Conservation (phyloP, 1,140 invertebrate species). For the Danaus melanippus region DNA sequence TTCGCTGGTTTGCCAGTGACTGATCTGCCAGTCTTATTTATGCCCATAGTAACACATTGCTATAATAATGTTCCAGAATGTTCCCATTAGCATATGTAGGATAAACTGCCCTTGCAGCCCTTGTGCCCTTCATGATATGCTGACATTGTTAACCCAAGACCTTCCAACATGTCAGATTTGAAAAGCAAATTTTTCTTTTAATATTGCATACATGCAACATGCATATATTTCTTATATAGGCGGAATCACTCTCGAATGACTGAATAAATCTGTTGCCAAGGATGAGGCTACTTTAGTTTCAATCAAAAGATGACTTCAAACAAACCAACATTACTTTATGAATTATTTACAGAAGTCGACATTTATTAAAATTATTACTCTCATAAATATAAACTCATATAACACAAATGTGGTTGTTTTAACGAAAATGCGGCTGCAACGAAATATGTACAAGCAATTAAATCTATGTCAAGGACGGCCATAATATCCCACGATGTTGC, state of each 20-base stretch:
- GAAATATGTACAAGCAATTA: background rate
- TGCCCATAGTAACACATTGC: constrained; percentile 9
- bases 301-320: constrained; percentile 12
- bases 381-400: no score
- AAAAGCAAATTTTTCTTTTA: constrained; percentile 34
- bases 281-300: constrained; percentile 9
- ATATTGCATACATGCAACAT: constrained; percentile 26
- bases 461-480: constrained; percentile 12
- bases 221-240: constrained; percentile 23
- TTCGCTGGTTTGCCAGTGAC: constrained; percentile 2
- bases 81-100: constrained; percentile 21
- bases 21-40: no score
- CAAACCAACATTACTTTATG: no score
- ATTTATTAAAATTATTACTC: no score
- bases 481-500: constrained; percentile 9
- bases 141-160: constrained; percentile 28
- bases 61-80: constrained; percentile 17
- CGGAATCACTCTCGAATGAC: constrained; percentile 26
- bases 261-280: constrained; percentile 18
- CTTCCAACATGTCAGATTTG: constrained; percentile 26
- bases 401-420: no score
- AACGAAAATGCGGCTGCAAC: no score
- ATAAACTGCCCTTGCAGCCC: constrained; percentile 18
- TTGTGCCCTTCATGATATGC: constrained; percentile 11
- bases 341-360: no score